Evolutionary conservation across 2,113 vertebrate genomes (phyloP), one percentile per base, ranked within the genome.

Genomic region (Zosterops hypoxanthus): DNA sequence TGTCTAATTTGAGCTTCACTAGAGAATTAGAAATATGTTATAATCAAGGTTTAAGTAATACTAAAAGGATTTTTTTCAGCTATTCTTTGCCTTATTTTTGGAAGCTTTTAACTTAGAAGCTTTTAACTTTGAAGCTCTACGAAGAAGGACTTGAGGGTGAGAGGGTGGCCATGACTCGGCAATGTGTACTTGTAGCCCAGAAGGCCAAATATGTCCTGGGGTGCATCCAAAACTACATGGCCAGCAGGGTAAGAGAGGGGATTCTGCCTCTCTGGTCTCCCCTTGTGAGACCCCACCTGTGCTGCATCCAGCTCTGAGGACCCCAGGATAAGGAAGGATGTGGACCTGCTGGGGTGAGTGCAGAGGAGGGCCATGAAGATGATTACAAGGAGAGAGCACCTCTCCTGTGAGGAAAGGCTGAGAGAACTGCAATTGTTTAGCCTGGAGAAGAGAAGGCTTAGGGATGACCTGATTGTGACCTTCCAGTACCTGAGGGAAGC

Each of bases 1-100:
- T 69, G 31, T 82, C 46, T 49, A 70, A 73, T 79, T 82, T 81
- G 41, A 89, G 36, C 60, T 46, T 84, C 69, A 44, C 34, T n/a
- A 50, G 64, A 31, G 60, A 87, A 85, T 86, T 84, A 52, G 8
- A 42, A 70, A 34, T 69, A 56, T 31, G 34, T 33, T 44, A 52
- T 66, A 89, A 29, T 52, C 65, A 75, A n/a, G 24, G 26, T 86
- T 84, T 96, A 81, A 68, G 17, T 82, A 50, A 46, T 36, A 34
- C 22, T 57, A 24, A 41, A 77, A 69, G 7, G 29, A 9, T 0
- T 44, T 66, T 55, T 82, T 92, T 66, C 24, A 72, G 53, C 8
- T 64, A 6, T 79, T 52, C 33, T 81, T 75, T 92, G 29, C 50
- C 59, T 82, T 88, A 42, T 14, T 64, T 89, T 69, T 65, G 59